phyloP scores from a whole-genome alignment of 2,888 invertebrate species.

The Drosophila nr. perissopoda region DNA sequence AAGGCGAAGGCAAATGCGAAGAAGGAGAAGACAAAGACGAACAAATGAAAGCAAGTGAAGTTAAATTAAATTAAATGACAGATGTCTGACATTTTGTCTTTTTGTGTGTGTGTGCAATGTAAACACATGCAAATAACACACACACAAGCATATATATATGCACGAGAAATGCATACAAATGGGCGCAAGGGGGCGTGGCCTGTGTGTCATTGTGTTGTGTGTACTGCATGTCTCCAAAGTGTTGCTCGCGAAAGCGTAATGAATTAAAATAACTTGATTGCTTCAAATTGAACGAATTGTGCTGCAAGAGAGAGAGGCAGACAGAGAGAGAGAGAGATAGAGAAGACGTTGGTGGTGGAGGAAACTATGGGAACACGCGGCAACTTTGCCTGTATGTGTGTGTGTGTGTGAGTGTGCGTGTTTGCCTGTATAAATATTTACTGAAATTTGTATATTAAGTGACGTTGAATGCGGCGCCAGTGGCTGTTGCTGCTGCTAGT shows the following conservation, averaged over 20 bases:
- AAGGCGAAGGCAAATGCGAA: conserved; percentile 11
- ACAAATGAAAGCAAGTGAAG: conserved; percentile 79
- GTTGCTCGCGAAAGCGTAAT: conserved; percentile 79
- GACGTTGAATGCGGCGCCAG: conserved; percentile 65
- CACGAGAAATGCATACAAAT: background rate
- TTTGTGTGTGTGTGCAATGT: conserved; percentile 30
- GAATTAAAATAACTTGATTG: conserved; percentile 82
- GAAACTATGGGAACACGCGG: conserved; percentile 43
- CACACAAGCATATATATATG: conserved; percentile 12
- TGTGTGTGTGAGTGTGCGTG: conserved; percentile 18
- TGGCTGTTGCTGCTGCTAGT: conserved; percentile 27
- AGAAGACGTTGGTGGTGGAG: conserved; percentile 10
- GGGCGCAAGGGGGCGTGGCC: conserved; percentile 30
- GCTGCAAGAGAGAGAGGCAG: conserved; percentile 36
- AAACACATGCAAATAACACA: conserved; percentile 23
- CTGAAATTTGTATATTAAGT: conserved; percentile 80
- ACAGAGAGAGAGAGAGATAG: background rate
- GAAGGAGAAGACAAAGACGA: conserved; percentile 32
- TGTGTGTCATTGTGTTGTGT: conserved; percentile 21
- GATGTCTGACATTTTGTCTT: conserved; percentile 77
- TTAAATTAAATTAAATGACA: conserved; percentile 81
- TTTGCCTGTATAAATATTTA: conserved; percentile 70
- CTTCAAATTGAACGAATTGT: conserved; percentile 80
- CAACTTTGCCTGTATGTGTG: conserved; percentile 16
- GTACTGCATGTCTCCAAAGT: conserved; percentile 68